Percentiles rank a stretch among this genome's conserved stretches.
phyloP scores from a whole-genome alignment of 23 tunicate genomes.

The Trididemnum miniatum region DNA sequence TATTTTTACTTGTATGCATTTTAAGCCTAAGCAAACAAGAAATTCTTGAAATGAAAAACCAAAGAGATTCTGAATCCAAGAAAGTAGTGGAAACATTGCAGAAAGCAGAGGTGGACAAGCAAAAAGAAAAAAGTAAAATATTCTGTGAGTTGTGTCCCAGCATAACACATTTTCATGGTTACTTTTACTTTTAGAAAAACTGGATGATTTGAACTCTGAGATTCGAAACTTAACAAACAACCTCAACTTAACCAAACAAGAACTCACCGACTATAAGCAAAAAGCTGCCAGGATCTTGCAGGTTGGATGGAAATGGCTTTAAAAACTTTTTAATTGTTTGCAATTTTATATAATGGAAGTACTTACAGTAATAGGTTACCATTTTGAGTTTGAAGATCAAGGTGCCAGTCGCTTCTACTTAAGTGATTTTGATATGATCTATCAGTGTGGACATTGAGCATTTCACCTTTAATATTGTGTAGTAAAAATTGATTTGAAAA shows the following conservation, averaged over 20 bases:
- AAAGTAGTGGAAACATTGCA: conserved; percentile 68
- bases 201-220: conserved; percentile 59
- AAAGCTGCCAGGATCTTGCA: conserved; percentile 84
- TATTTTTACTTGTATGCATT: no score
- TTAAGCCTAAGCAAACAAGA: conserved; percentile 48
- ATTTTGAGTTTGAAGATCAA: no score
- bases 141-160: not conserved
- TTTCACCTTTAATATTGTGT: no score
- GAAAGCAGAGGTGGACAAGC: conserved; percentile 65
- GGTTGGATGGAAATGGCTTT: conserved; percentile 12
- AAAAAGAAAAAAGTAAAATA: conserved; percentile 60
- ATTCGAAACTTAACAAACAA: conserved; percentile 34
- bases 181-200: conserved; percentile 21
- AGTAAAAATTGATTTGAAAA: no score
- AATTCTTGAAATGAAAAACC: conserved; percentile 34
- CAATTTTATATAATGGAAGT: no score
- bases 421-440: no score
- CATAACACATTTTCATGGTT: not conserved
- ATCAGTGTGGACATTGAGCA: no score
- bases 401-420: no score
- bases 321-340: not conserved
- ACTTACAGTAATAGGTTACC: no score
- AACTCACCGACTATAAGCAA: conserved; percentile 79
- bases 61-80: conserved; percentile 57
- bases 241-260: conserved; percentile 58